Evolutionary conservation across 2,888 invertebrate species (phyloP).

Genomic region (Adelphocoris suturalis): DNA sequence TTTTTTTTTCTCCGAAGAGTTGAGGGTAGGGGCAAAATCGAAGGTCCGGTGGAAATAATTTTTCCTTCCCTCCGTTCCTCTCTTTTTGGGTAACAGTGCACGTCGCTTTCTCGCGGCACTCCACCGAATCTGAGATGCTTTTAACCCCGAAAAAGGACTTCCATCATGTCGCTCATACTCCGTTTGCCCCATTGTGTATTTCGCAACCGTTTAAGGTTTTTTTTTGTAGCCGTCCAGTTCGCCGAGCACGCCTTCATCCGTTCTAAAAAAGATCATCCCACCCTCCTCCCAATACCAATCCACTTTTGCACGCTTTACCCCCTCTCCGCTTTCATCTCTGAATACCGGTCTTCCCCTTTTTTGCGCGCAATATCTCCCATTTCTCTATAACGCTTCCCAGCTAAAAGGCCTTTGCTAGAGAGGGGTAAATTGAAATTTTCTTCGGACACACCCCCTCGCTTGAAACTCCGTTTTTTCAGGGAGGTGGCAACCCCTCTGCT

Average conservation of each 20-base stretch:
- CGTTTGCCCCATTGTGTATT: slow-evolving; percentile 59
- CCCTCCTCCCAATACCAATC: background rate
- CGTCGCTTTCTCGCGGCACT: slow-evolving; percentile 13
- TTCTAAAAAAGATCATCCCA: slow-evolving; percentile 31
- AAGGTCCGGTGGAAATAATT: slow-evolving; percentile 1
- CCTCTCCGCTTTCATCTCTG: background rate
- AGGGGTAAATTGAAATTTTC: slow-evolving; percentile 41
- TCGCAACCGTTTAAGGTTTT: slow-evolving; percentile 48
- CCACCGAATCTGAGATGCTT: background rate
- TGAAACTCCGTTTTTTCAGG: background rate
- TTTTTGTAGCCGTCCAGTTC: slow-evolving; percentile 43
- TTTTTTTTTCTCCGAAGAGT: background rate
- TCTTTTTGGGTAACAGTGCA: background rate
- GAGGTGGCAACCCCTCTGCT: too few relatives aligned
- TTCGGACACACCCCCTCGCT: slow-evolving; percentile 1
- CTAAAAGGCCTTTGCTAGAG: background rate
- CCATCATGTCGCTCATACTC: slow-evolving; percentile 1
- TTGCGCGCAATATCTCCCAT: background rate
- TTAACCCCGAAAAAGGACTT: background rate
- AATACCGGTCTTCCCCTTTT: background rate
- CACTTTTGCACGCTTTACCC: slow-evolving; percentile 21
- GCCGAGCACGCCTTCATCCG: slow-evolving; percentile 61
- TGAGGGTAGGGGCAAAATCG: background rate
- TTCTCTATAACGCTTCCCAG: background rate
- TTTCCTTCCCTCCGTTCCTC: background rate